Conservation (phyloP, 2,888 invertebrate genomes). For the Plemyria rubiginata region DNA sequence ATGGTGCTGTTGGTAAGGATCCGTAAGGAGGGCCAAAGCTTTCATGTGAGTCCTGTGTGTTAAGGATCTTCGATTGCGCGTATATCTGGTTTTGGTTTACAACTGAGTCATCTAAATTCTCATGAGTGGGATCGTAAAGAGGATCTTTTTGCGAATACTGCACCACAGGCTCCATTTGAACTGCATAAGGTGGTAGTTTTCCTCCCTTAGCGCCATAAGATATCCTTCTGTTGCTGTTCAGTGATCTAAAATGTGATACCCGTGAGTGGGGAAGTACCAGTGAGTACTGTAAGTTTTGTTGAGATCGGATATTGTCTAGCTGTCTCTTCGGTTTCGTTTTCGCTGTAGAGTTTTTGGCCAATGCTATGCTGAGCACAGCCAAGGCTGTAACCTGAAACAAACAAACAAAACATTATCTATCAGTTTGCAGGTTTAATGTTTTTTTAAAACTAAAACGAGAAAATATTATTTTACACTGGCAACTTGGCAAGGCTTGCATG, state of each 20-base stretch:
- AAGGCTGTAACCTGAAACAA: conserved; percentile 85
- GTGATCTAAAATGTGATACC: conserved; percentile 80
- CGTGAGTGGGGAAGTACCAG: conserved; percentile 84
- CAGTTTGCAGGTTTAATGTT: too few relatives aligned
- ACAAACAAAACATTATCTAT: conserved; percentile 6
- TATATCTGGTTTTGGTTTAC: conserved; percentile 78
- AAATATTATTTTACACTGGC: too few relatives aligned
- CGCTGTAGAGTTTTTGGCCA: conserved; percentile 76
- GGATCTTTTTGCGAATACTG: conserved; percentile 93
- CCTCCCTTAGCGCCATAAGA: conserved; percentile 79
- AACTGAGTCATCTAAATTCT: conserved; percentile 76
- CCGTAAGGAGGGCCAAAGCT: conserved; percentile 79
- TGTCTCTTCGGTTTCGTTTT: conserved; percentile 84
- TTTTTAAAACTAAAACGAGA: too few relatives aligned
- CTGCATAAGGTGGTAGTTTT: conserved; percentile 88
- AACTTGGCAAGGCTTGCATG: conserved; percentile 15
- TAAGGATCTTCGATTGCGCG: conserved; percentile 78
- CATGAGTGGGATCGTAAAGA: conserved; percentile 86
- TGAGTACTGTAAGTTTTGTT: conserved; percentile 85
- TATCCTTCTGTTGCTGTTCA: conserved; percentile 82
- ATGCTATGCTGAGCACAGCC: conserved; percentile 81
- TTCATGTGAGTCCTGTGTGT: conserved; percentile 73
- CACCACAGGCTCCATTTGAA: conserved; percentile 91
- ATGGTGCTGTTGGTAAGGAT: conserved; percentile 72
- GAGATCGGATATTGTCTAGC: conserved; percentile 81